Evolutionary conservation across 2,888 invertebrate genomes (phyloP).

Genomic region (Autographa gamma): DNA sequence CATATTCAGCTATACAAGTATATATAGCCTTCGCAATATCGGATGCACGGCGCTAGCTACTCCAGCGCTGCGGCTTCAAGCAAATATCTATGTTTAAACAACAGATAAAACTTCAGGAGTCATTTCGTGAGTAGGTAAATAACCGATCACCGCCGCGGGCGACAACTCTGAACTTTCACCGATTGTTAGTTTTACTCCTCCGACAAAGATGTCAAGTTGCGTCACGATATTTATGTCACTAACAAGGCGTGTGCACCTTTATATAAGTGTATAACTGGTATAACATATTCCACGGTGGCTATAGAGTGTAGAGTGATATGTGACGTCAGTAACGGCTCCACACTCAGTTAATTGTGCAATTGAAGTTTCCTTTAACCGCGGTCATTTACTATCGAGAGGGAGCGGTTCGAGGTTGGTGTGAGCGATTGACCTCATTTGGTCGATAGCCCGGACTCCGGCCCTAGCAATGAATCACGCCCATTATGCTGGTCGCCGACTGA

Average conservation of each 20-base stretch:
- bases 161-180: conserved; percentile 81
- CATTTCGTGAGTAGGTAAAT: conserved; percentile 42
- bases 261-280: conserved; percentile 65
- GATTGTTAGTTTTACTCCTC: conserved; percentile 77
- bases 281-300: conserved; percentile 43
- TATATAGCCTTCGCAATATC: conserved; percentile 53
- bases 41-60: conserved; percentile 27
- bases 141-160: conserved; percentile 38
- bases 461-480: conserved; percentile 64
- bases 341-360: conserved; percentile 26
- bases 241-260: conserved; percentile 66
- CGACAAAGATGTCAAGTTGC: conserved; percentile 76
- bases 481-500: conserved; percentile 55
- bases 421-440: conserved; percentile 62
- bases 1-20: conserved; percentile 46
- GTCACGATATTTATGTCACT: conserved; percentile 72
- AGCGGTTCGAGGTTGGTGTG: conserved; percentile 49
- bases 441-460: conserved; percentile 33
- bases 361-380: conserved; percentile 32
- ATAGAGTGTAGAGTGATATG: conserved; percentile 29
- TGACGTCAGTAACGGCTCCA: conserved; percentile 21
- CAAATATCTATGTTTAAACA: conserved; percentile 44
- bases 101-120: conserved; percentile 47
- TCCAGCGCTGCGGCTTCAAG: conserved; percentile 11
- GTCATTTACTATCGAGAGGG: conserved; percentile 23